Conservation (phyloP, 92 coral and sea anemone species). For the Zoanthus sociatus region DNA sequence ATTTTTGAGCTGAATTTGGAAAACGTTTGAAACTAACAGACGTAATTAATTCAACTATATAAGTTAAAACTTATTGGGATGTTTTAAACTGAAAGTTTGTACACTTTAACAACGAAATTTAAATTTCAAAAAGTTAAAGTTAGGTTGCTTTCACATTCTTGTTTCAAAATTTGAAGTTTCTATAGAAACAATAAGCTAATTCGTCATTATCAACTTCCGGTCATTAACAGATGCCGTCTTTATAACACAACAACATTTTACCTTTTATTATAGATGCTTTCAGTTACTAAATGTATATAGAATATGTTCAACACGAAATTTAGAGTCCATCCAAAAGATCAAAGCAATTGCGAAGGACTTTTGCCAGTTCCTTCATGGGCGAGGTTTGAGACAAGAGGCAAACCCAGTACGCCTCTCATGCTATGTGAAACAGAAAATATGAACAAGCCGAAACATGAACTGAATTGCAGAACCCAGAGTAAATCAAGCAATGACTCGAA, state of each 20-base stretch:
- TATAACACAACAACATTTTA: background rate
- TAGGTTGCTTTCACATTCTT: no score
- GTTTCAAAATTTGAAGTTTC: no score
- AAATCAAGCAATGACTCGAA: background rate
- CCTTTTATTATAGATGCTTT: background rate
- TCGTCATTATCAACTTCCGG: background rate
- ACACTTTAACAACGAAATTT: no score
- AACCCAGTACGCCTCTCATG: background rate
- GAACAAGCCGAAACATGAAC: no score
- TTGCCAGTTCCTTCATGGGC: background rate
- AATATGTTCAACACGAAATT: background rate
- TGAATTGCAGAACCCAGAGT: slow-evolving; percentile 5
- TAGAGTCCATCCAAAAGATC: no score
- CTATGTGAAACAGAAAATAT: background rate
- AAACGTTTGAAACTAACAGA: no score
- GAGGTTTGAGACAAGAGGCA: background rate
- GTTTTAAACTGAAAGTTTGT: no score
- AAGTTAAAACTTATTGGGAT: no score
- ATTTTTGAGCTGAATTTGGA: no score
- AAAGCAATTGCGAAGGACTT: background rate
- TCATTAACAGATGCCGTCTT: background rate
- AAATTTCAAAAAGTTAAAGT: no score
- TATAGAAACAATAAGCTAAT: no score
- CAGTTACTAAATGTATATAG: background rate
- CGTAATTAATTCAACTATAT: no score